Conservation (phyloP, 2,888 invertebrate genomes). For the Timema podura region DNA sequence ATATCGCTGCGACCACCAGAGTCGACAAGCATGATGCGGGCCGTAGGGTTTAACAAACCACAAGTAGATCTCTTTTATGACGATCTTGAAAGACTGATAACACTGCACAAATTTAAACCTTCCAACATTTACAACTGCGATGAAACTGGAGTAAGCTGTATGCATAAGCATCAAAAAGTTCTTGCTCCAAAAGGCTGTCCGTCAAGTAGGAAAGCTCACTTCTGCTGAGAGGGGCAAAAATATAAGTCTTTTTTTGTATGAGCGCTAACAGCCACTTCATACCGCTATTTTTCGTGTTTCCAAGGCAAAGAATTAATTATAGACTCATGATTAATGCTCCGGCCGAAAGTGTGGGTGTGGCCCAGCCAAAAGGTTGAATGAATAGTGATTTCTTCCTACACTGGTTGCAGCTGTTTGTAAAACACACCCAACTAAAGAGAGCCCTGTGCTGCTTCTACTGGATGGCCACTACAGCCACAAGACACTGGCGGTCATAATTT, state of each 20-base stretch:
- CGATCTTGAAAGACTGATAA: conserved; percentile 5
- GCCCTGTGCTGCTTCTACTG: conserved; percentile 5
- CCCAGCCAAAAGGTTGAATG: background rate
- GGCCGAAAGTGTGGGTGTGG: conserved; percentile 4
- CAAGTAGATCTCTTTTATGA: conserved; percentile 9
- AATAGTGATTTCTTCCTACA: conserved; percentile 2
- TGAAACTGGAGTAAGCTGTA: conserved; percentile 2
- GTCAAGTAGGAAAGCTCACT: background rate
- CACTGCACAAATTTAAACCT: background rate
- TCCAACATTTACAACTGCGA: conserved; percentile 4
- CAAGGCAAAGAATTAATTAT: background rate
- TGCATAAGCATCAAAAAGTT: conserved; percentile 1
- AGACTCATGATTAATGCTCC: background rate
- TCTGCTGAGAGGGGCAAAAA: background rate
- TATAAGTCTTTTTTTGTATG: background rate
- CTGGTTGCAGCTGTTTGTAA: conserved; percentile 7
- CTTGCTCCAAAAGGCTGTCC: background rate
- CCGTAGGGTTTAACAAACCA: conserved; percentile 5
- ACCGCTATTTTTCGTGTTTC: background rate
- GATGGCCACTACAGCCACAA: conserved; percentile 5
- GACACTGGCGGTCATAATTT: conserved; percentile 1
- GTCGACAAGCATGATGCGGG: conserved; percentile 2
- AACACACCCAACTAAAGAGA: background rate
- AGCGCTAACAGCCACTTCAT: conserved; percentile 6
- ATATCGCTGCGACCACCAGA: background rate